Conservation (phyloP, 2,113 vertebrate genomes). For the Corynorhinus townsendii region DNA sequence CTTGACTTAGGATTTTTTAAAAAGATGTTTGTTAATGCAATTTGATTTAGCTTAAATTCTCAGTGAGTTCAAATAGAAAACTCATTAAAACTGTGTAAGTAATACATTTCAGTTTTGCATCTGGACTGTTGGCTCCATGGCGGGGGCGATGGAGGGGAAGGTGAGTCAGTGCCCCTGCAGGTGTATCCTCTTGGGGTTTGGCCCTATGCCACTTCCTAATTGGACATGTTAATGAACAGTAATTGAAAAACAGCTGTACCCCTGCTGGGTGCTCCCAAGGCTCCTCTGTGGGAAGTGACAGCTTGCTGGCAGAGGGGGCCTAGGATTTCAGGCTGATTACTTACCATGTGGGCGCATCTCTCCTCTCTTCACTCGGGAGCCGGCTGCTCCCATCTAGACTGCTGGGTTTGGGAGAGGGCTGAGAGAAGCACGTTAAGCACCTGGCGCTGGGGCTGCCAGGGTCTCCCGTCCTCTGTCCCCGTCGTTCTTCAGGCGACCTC, state of each 20-base stretch:
- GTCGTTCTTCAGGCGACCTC: neutral
- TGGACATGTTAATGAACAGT: neutral
- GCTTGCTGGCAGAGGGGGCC: neutral
- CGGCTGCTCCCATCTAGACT: too few species aligned
- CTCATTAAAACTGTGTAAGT: neutral
- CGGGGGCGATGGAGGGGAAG: too few species aligned
- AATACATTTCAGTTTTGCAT: neutral
- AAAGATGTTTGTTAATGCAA: neutral
- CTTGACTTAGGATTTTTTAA: neutral
- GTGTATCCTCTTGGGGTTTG: neutral
- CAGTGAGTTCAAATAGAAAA: neutral
- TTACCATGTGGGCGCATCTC: neutral
- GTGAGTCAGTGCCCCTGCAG: neutral
- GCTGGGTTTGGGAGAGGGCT: accelerated
- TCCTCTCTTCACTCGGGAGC: neutral
- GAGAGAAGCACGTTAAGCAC: neutral
- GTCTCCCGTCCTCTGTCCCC: neutral
- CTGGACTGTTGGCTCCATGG: neutral
- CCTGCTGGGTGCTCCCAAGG: neutral
- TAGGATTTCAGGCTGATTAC: neutral
- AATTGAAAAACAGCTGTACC: neutral
- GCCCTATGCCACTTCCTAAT: neutral
- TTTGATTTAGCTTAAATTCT: neutral
- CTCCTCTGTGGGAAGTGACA: neutral
- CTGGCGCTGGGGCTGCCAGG: too few species aligned